Base-by-base conservation (phyloP, 1,140 invertebrate genomes). In the Drosophila sulfurigaster region DNA sequence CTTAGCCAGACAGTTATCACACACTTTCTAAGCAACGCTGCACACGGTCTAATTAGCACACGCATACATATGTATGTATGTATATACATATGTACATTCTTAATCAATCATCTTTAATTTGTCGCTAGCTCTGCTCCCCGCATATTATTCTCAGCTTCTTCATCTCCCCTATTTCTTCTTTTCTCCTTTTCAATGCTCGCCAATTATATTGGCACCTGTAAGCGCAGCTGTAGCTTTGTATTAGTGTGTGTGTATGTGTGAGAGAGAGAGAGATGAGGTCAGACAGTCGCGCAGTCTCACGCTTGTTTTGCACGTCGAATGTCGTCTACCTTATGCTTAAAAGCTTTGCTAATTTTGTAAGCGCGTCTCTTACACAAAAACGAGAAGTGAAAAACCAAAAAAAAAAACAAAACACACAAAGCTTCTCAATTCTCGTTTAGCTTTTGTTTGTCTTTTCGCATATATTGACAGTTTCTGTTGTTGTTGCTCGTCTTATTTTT, bases 321-420 rank as follows among this genome's bases (percentile, higher is more conserved):
- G 80, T 88, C 80, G 83, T 88, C 80, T 68, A 87, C 83, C 83
- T 87, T 77, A 69, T 70, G 35, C 35, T 32, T 32, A n/a, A n/a
- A 67, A 77, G 66, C 70, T 88, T 66, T 54, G 60, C 72, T 79
- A 82, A 86, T 79, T 79, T 76, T 56, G 82, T 77, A 72, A 87
- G 76, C 67, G 76, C 67, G 73, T 75, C 71, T 71, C 77, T 88
- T 79, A 73, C 71, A 67, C 41, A 56, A 65, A 13, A 56, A 48
- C 2, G 25, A 52, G 48, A 63, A 25, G 15, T 32, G 20, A 25
- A 25, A 25, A 20, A 20, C 1, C 1, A 20, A 20, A 20, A 20
- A 20, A 20, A 48, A 20, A 38, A 2, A 43, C 13, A 3, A 51
- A 3, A 25, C 20, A 54, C 0, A 43, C 10, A 41, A 25, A 54